phyloP scores from a whole-genome alignment of 35 echinoderm and acorn worm genomes.

The Patiria miniata region DNA sequence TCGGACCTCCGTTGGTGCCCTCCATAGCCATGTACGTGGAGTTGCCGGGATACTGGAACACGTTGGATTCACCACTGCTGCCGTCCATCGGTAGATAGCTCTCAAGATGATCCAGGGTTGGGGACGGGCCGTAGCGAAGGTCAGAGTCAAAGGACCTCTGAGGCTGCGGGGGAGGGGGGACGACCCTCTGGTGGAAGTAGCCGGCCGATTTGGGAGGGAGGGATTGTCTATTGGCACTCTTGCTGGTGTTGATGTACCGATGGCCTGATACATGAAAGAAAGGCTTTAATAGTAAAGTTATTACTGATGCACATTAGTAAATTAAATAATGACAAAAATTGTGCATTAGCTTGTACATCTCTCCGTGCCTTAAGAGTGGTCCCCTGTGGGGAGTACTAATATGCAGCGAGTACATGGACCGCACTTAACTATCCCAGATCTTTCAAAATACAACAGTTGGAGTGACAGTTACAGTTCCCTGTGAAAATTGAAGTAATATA shows the following conservation, averaged over 20 bases:
- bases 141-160: constrained; percentile 16
- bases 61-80: constrained; percentile 4
- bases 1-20: constrained; percentile 36
- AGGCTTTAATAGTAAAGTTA: too few relatives aligned
- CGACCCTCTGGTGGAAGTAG: background rate
- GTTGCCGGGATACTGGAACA: background rate
- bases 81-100: constrained; percentile 62
- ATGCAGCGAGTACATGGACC: too few relatives aligned
- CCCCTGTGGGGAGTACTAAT: too few relatives aligned
- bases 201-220: constrained; percentile 16
- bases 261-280: too few relatives aligned
- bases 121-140: background rate
- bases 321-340: too few relatives aligned
- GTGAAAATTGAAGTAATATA: too few relatives aligned
- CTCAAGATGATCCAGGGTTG: constrained; percentile 20
- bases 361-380: too few relatives aligned
- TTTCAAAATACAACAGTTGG: too few relatives aligned
- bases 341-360: too few relatives aligned
- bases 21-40: constrained; percentile 60
- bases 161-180: background rate
- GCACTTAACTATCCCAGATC: too few relatives aligned
- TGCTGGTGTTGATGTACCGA: background rate
- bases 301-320: too few relatives aligned
- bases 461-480: too few relatives aligned
- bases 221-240: background rate